phyloP scores from a whole-genome alignment of 2,797 vertebrate genomes.

The Crenichthys baileyi region DNA sequence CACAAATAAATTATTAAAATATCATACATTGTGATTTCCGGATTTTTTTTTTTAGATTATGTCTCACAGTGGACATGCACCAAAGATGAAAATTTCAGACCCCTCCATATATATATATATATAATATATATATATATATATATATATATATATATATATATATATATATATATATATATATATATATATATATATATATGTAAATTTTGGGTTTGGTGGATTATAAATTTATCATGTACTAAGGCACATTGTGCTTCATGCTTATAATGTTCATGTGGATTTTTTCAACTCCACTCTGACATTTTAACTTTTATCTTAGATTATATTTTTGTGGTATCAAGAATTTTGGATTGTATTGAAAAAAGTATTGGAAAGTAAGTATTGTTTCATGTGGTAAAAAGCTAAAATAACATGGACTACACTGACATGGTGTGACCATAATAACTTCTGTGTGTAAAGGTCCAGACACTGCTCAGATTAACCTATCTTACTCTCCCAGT shows the following conservation, averaged over 20 bases:
- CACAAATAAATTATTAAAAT: too few species aligned
- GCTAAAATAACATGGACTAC: background rate
- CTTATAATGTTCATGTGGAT: background rate
- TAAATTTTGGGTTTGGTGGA: too few species aligned
- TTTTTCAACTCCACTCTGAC: background rate
- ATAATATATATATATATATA: too few species aligned
- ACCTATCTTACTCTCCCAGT: slow-evolving; percentile 30
- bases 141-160: too few species aligned
- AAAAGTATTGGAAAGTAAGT: background rate
- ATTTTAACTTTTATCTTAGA: background rate
- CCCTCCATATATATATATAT: too few species aligned
- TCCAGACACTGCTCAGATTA: slow-evolving; percentile 56
- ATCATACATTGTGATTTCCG: too few species aligned
- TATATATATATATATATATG: too few species aligned
- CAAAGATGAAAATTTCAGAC: too few species aligned
- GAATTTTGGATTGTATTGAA: background rate
- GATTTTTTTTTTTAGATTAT: too few species aligned
- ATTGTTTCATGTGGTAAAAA: background rate
- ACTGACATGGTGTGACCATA: background rate
- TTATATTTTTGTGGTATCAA: background rate
- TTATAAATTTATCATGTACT: background rate
- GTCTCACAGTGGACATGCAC: too few species aligned
- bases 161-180: too few species aligned
- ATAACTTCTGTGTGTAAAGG: background rate
- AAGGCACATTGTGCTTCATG: background rate